phyloP scores from a whole-genome alignment of 2,888 invertebrate species.

The Lasius platythorax region DNA sequence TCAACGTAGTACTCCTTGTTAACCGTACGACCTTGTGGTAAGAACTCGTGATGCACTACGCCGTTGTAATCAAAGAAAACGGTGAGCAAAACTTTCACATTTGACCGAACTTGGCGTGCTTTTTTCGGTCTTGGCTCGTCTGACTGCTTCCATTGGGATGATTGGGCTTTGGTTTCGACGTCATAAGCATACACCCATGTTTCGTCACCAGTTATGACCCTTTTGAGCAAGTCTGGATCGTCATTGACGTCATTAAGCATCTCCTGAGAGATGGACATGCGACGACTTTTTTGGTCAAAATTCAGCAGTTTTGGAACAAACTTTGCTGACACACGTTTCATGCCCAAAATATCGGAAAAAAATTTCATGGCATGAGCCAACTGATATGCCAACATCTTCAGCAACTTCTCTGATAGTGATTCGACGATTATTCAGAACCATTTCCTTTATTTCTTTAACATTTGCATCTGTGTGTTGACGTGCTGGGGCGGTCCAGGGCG shows the following conservation, averaged over 20 bases:
- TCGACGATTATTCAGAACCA: too few relatives aligned
- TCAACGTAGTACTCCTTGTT: too few relatives aligned
- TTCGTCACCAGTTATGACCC: constrained; percentile 21
- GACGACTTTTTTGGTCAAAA: constrained; percentile 1
- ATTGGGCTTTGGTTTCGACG: not conserved
- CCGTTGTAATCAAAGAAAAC: too few relatives aligned
- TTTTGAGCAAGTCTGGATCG: not conserved
- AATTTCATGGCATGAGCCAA: constrained; percentile 2
- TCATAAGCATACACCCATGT: constrained; percentile 7
- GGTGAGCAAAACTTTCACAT: too few relatives aligned
- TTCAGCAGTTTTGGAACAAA: constrained; percentile 25
- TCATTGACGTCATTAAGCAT: too few relatives aligned
- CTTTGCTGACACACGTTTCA: not conserved
- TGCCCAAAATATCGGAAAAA: not conserved
- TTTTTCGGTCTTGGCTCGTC: constrained; percentile 8
- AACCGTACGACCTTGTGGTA: too few relatives aligned
- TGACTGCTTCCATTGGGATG: not conserved
- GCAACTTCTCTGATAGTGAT: not conserved
- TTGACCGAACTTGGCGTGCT: not conserved
- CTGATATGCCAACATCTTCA: not conserved
- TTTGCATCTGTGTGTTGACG: not conserved
- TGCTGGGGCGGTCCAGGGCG: not conserved
- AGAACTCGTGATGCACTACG: too few relatives aligned
- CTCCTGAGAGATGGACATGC: too few relatives aligned
- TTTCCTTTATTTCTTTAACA: too few relatives aligned